Conservation (phyloP, 2,113 vertebrate genomes). For the Neolamprologus hecqui region DNA sequence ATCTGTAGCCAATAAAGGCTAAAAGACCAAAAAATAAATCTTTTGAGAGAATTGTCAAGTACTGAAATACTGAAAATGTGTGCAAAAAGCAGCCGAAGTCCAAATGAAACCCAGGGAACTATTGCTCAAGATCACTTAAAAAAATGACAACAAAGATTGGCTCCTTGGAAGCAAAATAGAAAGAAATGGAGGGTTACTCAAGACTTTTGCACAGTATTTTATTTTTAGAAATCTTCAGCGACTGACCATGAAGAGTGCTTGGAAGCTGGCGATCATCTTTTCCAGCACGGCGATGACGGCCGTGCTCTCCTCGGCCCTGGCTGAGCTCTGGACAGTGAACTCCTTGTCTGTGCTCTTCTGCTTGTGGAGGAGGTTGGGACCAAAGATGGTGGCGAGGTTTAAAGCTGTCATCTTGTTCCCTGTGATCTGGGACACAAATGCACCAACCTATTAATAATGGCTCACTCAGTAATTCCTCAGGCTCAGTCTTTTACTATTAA, state of each 20-base stretch:
- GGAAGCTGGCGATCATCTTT: constrained; percentile 87
- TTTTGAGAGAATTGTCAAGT: neutral
- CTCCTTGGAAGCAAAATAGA: neutral
- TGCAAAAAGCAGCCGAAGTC: neutral
- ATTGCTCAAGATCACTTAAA: neutral
- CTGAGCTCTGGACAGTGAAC: constrained; percentile 90
- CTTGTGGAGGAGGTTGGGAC: constrained; percentile 92
- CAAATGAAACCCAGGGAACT: neutral
- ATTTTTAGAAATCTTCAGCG: neutral
- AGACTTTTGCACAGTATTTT: neutral
- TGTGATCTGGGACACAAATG: constrained; percentile 68
- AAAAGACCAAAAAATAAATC: neutral
- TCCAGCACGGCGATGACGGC: constrained; percentile 89
- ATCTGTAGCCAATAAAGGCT: neutral
- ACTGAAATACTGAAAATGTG: neutral
- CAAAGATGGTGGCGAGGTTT: constrained; percentile 92
- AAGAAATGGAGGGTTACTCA: neutral
- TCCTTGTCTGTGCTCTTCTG: constrained; percentile 92
- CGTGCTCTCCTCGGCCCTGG: constrained; percentile 88
- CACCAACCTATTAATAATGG: neutral
- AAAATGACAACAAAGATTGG: neutral
- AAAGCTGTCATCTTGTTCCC: constrained; percentile 95
- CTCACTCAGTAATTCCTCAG: neutral
- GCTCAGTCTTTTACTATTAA: neutral
- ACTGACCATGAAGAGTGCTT: constrained; percentile 86